Evolutionary conservation across 2,113 vertebrate species (phyloP).

Genomic region (Porphyrio hochstetteri): DNA sequence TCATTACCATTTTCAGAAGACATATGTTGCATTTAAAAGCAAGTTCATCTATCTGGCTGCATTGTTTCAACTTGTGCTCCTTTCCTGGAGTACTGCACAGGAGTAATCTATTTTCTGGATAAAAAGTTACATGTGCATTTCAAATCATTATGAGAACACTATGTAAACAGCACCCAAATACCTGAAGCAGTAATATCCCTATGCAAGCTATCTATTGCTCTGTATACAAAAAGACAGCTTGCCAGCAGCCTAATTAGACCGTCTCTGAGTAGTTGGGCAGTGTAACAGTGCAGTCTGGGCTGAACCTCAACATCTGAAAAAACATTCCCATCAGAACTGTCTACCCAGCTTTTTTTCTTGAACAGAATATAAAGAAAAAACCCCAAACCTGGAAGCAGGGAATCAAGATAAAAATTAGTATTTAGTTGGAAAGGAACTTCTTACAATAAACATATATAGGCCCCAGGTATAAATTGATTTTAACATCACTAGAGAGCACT

Average conservation of each 20-base stretch:
- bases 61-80: neutral
- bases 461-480: neutral
- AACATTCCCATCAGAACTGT: neutral
- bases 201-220: neutral
- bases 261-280: neutral
- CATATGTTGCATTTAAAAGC: neutral
- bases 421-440: neutral
- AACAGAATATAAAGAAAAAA: neutral
- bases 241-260: neutral
- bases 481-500: slow-evolving; percentile 46
- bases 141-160: neutral
- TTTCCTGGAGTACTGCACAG: neutral
- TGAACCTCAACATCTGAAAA: neutral
- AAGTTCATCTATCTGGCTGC: neutral
- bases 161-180: neutral
- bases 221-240: neutral
- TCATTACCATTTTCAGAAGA: neutral
- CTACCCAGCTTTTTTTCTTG: neutral
- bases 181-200: neutral
- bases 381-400: neutral
- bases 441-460: neutral
- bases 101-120: neutral
- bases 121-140: neutral
- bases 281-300: neutral
- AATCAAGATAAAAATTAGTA: neutral